These are phyloP conservation scores for Magallana ariakensis DNA, from an alignment of 1,140 invertebrate species.

Conservation along the genomic window DNA sequence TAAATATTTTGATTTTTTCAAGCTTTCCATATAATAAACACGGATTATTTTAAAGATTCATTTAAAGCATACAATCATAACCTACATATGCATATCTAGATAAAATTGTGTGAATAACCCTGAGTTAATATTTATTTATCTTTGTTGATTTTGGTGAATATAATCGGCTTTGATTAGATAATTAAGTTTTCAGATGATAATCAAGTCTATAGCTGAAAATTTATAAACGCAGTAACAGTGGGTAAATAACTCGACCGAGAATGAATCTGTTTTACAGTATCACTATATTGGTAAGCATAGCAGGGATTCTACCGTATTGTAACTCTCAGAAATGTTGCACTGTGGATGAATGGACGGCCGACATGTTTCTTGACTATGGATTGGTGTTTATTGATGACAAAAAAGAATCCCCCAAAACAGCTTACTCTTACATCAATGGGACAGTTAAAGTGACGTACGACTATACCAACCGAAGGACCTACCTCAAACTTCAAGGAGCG, in stretches of 20 bases:
- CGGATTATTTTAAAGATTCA: too few species aligned
- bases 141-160: too few species aligned
- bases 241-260: background rate
- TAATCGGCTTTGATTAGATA: too few species aligned
- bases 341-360: background rate
- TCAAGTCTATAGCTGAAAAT: too few species aligned
- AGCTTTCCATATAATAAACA: too few species aligned
- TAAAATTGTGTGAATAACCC: too few species aligned
- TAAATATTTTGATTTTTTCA: too few species aligned
- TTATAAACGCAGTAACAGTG: too few species aligned
- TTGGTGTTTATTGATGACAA: background rate
- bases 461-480: background rate
- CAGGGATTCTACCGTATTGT: background rate
- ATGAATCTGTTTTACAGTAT: background rate
- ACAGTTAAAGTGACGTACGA: background rate
- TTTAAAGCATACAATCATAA: too few species aligned
- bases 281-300: background rate
- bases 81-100: too few species aligned
- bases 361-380: constrained; percentile 15
- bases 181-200: too few species aligned
- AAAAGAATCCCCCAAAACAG: background rate
- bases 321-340: background rate
- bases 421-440: constrained; percentile 9
- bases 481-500: background rate
- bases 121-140: too few species aligned